A percentile compares a stretch with the other conserved stretches of the same genome.
These are phyloP conservation scores for Philhelius pedissequus DNA, from an alignment of 2,888 invertebrate genomes.

Conservation along the genomic window DNA sequence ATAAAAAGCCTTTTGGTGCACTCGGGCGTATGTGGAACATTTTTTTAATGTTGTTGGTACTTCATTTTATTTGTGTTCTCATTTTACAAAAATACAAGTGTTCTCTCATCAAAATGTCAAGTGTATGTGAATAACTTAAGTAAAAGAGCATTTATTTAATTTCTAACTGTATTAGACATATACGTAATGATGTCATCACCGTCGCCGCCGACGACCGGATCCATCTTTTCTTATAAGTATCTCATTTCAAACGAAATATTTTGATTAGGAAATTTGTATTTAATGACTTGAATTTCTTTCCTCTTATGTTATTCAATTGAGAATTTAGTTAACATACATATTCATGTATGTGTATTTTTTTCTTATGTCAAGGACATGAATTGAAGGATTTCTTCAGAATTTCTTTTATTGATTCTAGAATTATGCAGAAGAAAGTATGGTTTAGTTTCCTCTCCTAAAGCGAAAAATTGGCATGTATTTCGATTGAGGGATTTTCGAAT, in stretches of 20 bases:
- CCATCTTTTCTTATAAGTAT: background rate
- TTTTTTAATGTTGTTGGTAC: conserved; percentile 10
- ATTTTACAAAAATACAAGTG: conserved; percentile 9
- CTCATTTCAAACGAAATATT: background rate
- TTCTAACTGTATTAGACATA: background rate
- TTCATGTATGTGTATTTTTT: too few species aligned
- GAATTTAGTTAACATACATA: background rate
- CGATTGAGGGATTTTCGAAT: conserved; percentile 5
- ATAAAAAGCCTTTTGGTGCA: conserved; percentile 20
- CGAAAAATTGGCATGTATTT: background rate
- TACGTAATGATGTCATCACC: background rate
- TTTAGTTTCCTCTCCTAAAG: background rate
- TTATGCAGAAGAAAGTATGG: background rate
- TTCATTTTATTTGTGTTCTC: background rate
- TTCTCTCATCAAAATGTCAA: background rate
- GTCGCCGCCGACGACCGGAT: background rate
- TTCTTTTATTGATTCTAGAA: conserved; percentile 2
- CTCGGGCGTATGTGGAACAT: conserved; percentile 47
- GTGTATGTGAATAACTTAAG: conserved; percentile 3
- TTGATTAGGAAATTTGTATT: conserved; percentile 8
- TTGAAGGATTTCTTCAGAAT: background rate
- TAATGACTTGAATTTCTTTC: conserved; percentile 22
- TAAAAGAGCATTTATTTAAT: conserved; percentile 26
- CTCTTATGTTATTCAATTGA: background rate
- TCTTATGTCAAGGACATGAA: background rate